Percentiles rank a stretch among this genome's conserved stretches.
Conservation (phyloP, 2,113 vertebrate genomes). For the Alligator mississippiensis region DNA sequence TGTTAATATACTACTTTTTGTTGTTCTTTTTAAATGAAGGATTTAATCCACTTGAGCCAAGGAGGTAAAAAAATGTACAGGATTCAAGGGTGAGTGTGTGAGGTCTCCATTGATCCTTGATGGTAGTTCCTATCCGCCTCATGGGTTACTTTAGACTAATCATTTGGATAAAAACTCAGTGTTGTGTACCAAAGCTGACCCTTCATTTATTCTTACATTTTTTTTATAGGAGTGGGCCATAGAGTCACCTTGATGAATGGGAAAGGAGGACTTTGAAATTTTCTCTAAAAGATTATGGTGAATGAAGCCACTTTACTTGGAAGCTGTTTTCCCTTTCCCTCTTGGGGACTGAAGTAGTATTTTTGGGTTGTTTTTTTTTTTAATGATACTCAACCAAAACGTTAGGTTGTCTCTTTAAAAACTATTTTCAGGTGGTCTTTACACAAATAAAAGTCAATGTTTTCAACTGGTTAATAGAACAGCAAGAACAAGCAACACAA, state of each 20-base stretch:
- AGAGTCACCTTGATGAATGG: slow-evolving; percentile 61
- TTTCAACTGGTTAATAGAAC: slow-evolving; percentile 76
- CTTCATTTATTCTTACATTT: slow-evolving; percentile 61
- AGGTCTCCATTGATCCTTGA: slow-evolving; percentile 71
- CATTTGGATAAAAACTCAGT: slow-evolving; percentile 63
- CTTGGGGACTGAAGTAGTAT: slow-evolving; percentile 71
- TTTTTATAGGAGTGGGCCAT: slow-evolving; percentile 56
- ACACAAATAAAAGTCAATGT: slow-evolving; percentile 78
- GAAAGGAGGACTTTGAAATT: slow-evolving; percentile 67
- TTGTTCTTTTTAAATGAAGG: slow-evolving; percentile 61
- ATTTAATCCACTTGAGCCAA: slow-evolving; percentile 69
- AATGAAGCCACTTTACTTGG: slow-evolving; percentile 75
- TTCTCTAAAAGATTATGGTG: slow-evolving; percentile 63
- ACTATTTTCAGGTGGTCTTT: slow-evolving; percentile 76
- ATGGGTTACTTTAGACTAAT: slow-evolving; percentile 48
- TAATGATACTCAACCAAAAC: slow-evolving; percentile 75
- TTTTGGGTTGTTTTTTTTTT: slow-evolving; percentile 75
- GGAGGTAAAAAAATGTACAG: slow-evolving; percentile 60
- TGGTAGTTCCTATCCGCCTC: slow-evolving; percentile 61
- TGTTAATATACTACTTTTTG: slow-evolving; percentile 38
- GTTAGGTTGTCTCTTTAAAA: slow-evolving; percentile 68
- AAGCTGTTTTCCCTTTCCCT: slow-evolving; percentile 76
- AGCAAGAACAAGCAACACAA: slow-evolving; percentile 75
- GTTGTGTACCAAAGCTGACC: slow-evolving; percentile 66
- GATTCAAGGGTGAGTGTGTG: slow-evolving; percentile 59